Base-by-base conservation (phyloP, 64 coral and sea anemone species). In the Dendronephthya gigantea region DNA sequence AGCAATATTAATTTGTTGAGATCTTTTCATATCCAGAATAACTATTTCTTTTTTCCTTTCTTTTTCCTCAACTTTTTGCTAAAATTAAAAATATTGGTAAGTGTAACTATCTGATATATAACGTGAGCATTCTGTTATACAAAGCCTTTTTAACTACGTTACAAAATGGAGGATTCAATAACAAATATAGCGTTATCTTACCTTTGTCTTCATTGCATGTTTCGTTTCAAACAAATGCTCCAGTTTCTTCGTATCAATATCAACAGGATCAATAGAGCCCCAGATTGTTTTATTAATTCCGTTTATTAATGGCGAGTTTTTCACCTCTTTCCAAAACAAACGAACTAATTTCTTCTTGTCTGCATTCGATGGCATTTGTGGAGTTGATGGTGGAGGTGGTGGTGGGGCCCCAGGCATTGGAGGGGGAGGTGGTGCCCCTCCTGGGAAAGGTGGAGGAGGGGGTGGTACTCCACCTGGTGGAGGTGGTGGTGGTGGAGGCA, bases 221-320 rank as follows among this genome's bases (percentile, higher is more conserved):
- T 98, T 98, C 83, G 93, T 98, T 84, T 98, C 95, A 93, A 98
- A 98, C 74, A 98, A 90, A 83, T 98, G 95, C 48, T 93, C 95
- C 68, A 98, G 82, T 82, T 98, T 98, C 74, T 98, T 98, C 19
- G 95, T 98, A 65, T 98, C 95, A 28, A 98, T 87, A 34, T 98
- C 95, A 13, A 98, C 95, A 23, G 90, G 84, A 82, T 98, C 95
- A 85, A 98, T 98, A 82, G 81, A 89, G 14, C 95, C 95, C 95
- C 95, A 98, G 39, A 98, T 98, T 47, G 95, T 98, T 76, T 98
- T 98, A 82, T 98, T 98, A 2, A 98, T 92, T 17, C 95, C 95
- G 48, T 98, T 98, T 32, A 98, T 98, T 40, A 98, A 90, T 32
- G 95, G 95, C 43, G 95, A 98, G 75, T 98, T 98, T 48, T 93